Base-by-base conservation (phyloP, 2,888 invertebrate genomes). In the Calameuta pallipes region DNA sequence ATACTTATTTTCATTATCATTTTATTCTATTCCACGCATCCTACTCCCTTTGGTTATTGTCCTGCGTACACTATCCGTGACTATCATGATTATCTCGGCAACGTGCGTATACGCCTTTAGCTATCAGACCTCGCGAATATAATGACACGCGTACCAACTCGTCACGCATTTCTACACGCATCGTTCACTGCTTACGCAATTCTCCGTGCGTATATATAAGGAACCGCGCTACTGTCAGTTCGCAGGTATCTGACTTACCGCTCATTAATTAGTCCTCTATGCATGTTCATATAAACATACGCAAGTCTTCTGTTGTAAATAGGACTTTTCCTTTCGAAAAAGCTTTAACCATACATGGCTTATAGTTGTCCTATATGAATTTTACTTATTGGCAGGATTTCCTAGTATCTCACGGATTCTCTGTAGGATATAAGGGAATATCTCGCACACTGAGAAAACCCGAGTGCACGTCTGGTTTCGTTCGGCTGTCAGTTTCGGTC, bases 401-500 rank as follows among this genome's bases (percentile, higher is more conserved):
- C 9, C 23, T 9, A 9, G 56, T 23, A 23, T 23, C 56, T 56
- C 56, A 9, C 23, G 56, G 23, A 56, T 56, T 23, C 56, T 23
- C 56, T 2, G 15, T 56, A 56, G 9, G 56, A 56, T 2, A 56
- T 23, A 56, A 56, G 56, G 23, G 56, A 56, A 23, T 56, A 56
- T 56, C 9, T 23, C 56, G 56, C 56, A 9, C 23, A 56, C 23
- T 56, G 69, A 74, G 74, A 41, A 75, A 56, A 56, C 56, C 79
- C 77, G 81, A 77, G 80, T 78, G 78, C 80, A 85, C 85, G 87
- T 89, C 89, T 89, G 88, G 86, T 85, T 85, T 83, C 79, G 84
- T 90, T 89, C 88, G 89, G 82, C 89, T 89, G 89, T 89, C 89
- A 89, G 89, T 87, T 89, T 87, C 85, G 86, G 86, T 89, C 89